Evolutionary conservation across 2,113 vertebrate genomes (phyloP), one percentile per base, ranked within the genome.

Genomic region (Ammodytes marinus): DNA sequence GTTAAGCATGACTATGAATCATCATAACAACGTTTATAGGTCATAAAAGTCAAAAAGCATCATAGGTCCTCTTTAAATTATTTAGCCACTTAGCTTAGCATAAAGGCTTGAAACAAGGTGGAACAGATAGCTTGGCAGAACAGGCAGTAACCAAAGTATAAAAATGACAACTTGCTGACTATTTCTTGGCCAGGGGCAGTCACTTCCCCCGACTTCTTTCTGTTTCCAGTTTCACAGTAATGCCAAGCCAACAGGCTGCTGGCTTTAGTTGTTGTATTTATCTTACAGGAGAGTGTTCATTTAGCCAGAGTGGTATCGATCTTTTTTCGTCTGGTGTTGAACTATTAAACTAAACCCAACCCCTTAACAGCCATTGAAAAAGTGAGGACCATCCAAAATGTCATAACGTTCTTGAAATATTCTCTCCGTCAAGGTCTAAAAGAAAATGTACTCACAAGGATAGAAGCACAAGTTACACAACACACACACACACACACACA

Each of bases 361-460:
- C 12, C 49, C 27, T 57, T 12, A 67, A 12, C 46, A 42, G 53
- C 35, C 8, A 42, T 55, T 4, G 39, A 37, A 65, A 37, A 65
- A 57, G 5, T 17, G 66, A 53, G 15, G 9, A 69, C 4, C 35
- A 5, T 43, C 63, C 12, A n/a, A 59, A 15, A 59, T 17, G n/a
- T 43, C 46, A 13, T 10, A 7, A 7, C 12, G 42, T 35, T 66
- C 3, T 1, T 19, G n/a, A 67, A 27, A 72, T 39, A 53, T 66
- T 57, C 40, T 72, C 19, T 40, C 14, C 46, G 59, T 46, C 15
- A 76, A 43, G 0, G 4, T 67, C 39, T 37, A 11, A 59, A 19
- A 49, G 45, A 45, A 61, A 63, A 39, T 8, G 54, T 84, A 57
- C 68, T 15, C 68, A 49, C 14, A 55, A 40, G 61, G 17, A 71